A percentile compares a stretch with the other conserved stretches of the same genome.
Evolutionary conservation across 2,888 invertebrate genomes (phyloP).

Genomic region (Drosophila prostipennis): DNA sequence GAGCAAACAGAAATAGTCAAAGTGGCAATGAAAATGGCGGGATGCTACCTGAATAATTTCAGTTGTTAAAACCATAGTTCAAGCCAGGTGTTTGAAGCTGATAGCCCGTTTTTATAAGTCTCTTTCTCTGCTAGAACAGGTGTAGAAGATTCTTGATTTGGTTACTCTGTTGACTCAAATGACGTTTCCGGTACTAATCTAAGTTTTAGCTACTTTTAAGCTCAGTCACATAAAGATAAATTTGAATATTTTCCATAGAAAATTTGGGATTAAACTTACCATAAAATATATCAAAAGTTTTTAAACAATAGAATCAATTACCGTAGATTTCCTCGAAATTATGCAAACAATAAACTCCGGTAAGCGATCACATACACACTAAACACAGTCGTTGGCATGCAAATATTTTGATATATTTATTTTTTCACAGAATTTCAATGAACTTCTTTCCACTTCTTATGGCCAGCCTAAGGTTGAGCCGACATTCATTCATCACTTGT

Average conservation of each 20-base stretch:
- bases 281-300: no score
- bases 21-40: constrained; percentile 38
- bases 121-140: constrained; percentile 9
- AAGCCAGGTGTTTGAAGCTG: constrained; percentile 24
- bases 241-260: not conserved
- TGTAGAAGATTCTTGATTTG: not conserved
- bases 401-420: constrained; percentile 17
- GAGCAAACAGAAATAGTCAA: constrained; percentile 55
- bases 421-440: constrained; percentile 23
- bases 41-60: constrained; percentile 33
- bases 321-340: constrained; percentile 15
- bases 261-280: no score
- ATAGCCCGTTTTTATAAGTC: constrained; percentile 1
- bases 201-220: not conserved
- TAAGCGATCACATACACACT: constrained; percentile 3
- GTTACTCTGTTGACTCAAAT: not conserved
- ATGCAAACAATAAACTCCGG: not conserved
- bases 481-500: constrained; percentile 46
- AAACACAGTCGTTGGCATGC: constrained; percentile 5
- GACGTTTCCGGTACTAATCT: not conserved
- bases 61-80: constrained; percentile 10
- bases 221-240: not conserved
- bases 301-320: constrained; percentile 22
- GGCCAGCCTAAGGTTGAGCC: constrained; percentile 21
- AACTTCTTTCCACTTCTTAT: constrained; percentile 20